A percentile compares a stretch with the other conserved stretches of the same genome.
Evolutionary conservation across 2,797 vertebrate genomes (phyloP).

Genomic region (Argentina silus): DNA sequence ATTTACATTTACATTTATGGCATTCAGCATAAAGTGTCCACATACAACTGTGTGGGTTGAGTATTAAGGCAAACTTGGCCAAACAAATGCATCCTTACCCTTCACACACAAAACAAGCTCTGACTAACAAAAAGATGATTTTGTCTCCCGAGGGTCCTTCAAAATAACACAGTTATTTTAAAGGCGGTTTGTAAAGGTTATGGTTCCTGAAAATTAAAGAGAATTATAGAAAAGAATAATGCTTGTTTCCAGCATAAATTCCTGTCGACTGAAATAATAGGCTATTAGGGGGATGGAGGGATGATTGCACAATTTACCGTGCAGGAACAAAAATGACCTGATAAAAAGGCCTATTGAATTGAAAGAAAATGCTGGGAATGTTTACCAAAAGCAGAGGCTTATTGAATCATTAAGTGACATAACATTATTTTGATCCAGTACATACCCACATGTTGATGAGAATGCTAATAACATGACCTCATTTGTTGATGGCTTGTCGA

Average conservation of each 20-base stretch:
- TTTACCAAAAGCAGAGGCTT: neutral
- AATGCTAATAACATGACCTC: too few relatives aligned
- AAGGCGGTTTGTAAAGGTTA: slow-evolving; percentile 48
- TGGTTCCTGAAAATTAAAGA: slow-evolving; percentile 30
- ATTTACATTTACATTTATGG: neutral
- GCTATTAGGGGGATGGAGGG: slow-evolving; percentile 46
- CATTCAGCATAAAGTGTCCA: neutral
- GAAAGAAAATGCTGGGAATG: slow-evolving; percentile 15
- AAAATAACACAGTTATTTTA: slow-evolving; percentile 61
- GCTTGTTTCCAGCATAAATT: slow-evolving; percentile 44
- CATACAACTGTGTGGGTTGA: neutral
- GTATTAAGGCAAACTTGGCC: slow-evolving; percentile 9
- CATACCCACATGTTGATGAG: too few relatives aligned
- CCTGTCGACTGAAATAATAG: slow-evolving; percentile 41
- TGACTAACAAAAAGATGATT: slow-evolving; percentile 56
- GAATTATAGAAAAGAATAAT: slow-evolving; percentile 50
- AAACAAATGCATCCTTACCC: slow-evolving; percentile 39
- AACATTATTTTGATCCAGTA: too few relatives aligned
- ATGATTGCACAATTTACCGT: slow-evolving; percentile 50
- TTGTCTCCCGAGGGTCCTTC: slow-evolving; percentile 49
- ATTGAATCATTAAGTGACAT: neutral
- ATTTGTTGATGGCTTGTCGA: neutral
- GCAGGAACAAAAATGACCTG: slow-evolving; percentile 35
- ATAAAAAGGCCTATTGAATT: slow-evolving; percentile 23
- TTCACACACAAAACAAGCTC: slow-evolving; percentile 44